Evolutionary conservation across 2,888 invertebrate species (phyloP).

Genomic region (Limenitis camilla): DNA sequence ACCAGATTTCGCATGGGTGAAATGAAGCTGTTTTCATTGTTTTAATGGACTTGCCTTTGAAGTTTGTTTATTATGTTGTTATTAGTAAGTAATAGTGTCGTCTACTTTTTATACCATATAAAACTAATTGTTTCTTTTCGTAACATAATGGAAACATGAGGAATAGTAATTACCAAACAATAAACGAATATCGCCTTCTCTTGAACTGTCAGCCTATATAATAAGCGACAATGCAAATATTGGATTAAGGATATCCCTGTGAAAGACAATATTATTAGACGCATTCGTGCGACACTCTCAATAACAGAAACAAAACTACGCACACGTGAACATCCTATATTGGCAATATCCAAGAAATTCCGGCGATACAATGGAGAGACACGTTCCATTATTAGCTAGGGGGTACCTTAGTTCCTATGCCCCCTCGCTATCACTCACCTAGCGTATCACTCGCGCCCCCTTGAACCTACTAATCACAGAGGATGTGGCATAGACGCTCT

Average conservation of each 20-base stretch:
- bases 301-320: conserved; percentile 61
- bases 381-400: conserved; percentile 66
- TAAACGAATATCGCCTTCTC: neutral
- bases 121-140: too few species aligned
- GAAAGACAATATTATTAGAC: conserved; percentile 30
- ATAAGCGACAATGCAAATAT: conserved; percentile 20
- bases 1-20: too few species aligned
- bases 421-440: conserved; percentile 72
- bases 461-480: conserved; percentile 63
- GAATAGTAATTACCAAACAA: neutral
- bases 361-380: conserved; percentile 65
- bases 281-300: conserved; percentile 32
- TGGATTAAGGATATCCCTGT: conserved; percentile 22
- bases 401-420: conserved; percentile 56
- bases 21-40: too few species aligned
- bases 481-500: conserved; percentile 71
- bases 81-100: too few species aligned
- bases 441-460: conserved; percentile 56
- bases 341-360: conserved; percentile 71
- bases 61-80: too few species aligned
- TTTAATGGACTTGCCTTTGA: too few species aligned
- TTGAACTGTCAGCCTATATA: conserved; percentile 7
- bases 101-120: too few species aligned
- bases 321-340: conserved; percentile 64
- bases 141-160: too few species aligned